phyloP scores from a whole-genome alignment of 2,113 vertebrate species.

The Hippoglossus stenolepis region DNA sequence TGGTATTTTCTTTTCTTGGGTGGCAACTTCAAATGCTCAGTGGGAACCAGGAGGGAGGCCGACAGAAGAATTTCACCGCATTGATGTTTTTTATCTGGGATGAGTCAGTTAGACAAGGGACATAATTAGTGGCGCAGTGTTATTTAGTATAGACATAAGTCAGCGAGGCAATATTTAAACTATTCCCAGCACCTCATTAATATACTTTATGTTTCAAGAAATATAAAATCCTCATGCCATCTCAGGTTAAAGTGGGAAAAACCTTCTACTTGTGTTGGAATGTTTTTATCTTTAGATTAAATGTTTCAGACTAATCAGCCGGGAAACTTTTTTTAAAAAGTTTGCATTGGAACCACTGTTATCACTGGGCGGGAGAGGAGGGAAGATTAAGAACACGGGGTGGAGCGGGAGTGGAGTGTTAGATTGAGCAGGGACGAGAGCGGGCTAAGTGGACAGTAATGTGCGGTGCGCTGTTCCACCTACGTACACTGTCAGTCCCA shows the following conservation, averaged over 20 bases:
- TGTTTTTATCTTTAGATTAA: neutral
- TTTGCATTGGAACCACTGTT: too few species aligned
- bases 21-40: slow-evolving; percentile 52
- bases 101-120: slow-evolving; percentile 47
- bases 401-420: neutral
- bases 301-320: neutral
- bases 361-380: slow-evolving; percentile 6
- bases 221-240: neutral
- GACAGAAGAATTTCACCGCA: slow-evolving; percentile 24
- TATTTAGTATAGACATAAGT: slow-evolving; percentile 17
- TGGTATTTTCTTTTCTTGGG: slow-evolving; percentile 35
- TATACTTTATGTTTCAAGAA: slow-evolving; percentile 11
- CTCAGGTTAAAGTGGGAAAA: neutral
- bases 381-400: slow-evolving; percentile 1
- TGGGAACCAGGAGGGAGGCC: slow-evolving; percentile 16
- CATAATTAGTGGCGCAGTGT: slow-evolving; percentile 33
- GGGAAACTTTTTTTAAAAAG: neutral
- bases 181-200: slow-evolving; percentile 26
- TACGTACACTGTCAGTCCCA: slow-evolving; percentile 49
- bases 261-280: neutral
- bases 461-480: slow-evolving; percentile 51
- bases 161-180: slow-evolving; percentile 38
- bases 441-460: slow-evolving; percentile 67
- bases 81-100: slow-evolving; percentile 51
- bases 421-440: slow-evolving; percentile 15